Conservation (phyloP, 2,888 invertebrate species). For the Oligia fasciuncula region DNA sequence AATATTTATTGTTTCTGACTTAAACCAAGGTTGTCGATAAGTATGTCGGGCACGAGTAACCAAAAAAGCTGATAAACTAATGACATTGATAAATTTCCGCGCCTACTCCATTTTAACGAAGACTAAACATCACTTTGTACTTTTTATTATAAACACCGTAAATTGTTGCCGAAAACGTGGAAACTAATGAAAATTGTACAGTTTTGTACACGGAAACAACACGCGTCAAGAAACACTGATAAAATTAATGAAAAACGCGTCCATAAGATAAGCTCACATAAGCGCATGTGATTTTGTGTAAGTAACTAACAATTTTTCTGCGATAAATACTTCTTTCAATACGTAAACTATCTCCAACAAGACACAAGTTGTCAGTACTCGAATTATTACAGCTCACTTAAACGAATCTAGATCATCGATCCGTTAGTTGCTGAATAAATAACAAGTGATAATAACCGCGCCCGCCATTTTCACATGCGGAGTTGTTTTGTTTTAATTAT, state of each 20-base stretch:
- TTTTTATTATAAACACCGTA: background rate
- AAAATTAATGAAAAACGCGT: slow-evolving; percentile 20
- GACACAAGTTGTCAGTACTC: slow-evolving; percentile 10
- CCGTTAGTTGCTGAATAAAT: slow-evolving; percentile 38
- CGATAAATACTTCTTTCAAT: background rate
- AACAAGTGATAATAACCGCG: slow-evolving; percentile 37
- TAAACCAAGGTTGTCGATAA: background rate
- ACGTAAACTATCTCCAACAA: slow-evolving; percentile 1
- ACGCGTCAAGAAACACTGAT: slow-evolving; percentile 17
- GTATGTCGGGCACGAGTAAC: slow-evolving; percentile 8
- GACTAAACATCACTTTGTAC: background rate
- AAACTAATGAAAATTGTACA: slow-evolving; percentile 8
- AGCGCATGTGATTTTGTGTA: slow-evolving; percentile 30
- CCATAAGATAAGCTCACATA: slow-evolving; percentile 33
- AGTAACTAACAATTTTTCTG: slow-evolving; percentile 17
- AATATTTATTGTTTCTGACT: background rate
- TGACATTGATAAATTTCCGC: slow-evolving; percentile 43
- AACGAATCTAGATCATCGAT: slow-evolving; percentile 52
- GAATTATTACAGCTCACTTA: slow-evolving; percentile 26
- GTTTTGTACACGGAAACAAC: slow-evolving; percentile 16
- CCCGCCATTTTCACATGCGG: slow-evolving; percentile 60
- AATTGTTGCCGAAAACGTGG: slow-evolving; percentile 23
- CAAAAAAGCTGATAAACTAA: slow-evolving; percentile 45
- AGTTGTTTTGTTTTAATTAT: slow-evolving; percentile 42
- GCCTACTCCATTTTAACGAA: slow-evolving; percentile 21